A percentile compares a stretch with the other conserved stretches of the same genome.
Conservation (phyloP, 2,113 vertebrate species). For the Loxodonta africana region DNA sequence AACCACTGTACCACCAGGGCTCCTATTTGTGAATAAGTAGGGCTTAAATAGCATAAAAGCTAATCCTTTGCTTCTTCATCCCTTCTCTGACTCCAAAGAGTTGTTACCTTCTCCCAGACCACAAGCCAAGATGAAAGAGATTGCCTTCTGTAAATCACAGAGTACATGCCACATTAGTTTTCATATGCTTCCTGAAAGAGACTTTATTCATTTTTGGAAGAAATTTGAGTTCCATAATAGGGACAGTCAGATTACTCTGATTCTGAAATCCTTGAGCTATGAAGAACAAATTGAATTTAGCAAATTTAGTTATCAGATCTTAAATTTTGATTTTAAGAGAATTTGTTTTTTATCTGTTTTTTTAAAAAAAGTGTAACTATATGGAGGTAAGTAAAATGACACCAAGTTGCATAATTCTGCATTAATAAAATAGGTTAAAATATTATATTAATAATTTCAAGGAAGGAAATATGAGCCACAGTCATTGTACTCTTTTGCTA, state of each 20-base stretch:
- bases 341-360: background rate
- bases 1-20: no score
- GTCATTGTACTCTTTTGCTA: conserved; percentile 70
- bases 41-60: background rate
- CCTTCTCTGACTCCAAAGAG: background rate
- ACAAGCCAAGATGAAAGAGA: background rate
- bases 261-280: background rate
- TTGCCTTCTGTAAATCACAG: background rate
- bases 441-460: conserved; percentile 63
- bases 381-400: conserved; percentile 28
- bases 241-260: background rate
- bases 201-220: background rate
- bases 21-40: background rate
- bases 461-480: conserved; percentile 60
- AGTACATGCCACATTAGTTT: background rate
- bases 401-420: conserved; percentile 7
- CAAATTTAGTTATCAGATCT: background rate
- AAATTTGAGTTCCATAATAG: background rate
- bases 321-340: conserved; percentile 10
- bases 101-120: background rate
- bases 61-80: background rate
- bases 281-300: conserved; percentile 23
- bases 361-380: background rate
- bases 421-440: conserved; percentile 53
- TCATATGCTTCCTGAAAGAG: background rate